A percentile compares a stretch with the other conserved stretches of the same genome.
Conservation (phyloP, 2,797 vertebrate genomes). For the Zonotrichia albicollis region DNA sequence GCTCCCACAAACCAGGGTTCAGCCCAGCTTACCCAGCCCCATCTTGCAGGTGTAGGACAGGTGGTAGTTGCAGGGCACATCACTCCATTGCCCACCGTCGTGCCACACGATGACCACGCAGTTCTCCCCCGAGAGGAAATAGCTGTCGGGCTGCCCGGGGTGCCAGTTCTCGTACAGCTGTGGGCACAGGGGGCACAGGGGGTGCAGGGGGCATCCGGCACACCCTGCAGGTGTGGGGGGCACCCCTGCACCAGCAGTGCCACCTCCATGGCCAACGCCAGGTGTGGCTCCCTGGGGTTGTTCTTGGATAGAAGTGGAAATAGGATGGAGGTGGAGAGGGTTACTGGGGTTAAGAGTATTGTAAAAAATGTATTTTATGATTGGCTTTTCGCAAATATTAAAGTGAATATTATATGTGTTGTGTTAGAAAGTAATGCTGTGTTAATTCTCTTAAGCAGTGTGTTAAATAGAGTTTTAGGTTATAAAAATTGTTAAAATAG, state of each 20-base stretch:
- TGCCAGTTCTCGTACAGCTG: conserved; percentile 96
- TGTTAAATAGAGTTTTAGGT: too few species aligned
- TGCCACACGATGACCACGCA: conserved; percentile 95
- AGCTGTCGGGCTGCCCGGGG: conserved; percentile 93
- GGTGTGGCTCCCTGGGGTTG: not conserved
- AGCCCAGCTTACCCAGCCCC: conserved; percentile 82
- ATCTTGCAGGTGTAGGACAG: conserved; percentile 97
- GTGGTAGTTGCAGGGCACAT: conserved; percentile 96
- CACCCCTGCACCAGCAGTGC: not conserved
- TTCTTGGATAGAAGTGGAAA: too few species aligned
- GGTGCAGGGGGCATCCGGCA: not conserved
- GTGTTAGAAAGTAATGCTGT: too few species aligned
- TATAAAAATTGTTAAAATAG: too few species aligned
- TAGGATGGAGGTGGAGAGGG: too few species aligned
- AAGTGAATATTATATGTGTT: too few species aligned
- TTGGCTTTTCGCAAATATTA: too few species aligned
- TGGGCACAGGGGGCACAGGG: not conserved
- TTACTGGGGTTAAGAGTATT: too few species aligned
- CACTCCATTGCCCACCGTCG: conserved; percentile 90
- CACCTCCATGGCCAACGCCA: not conserved
- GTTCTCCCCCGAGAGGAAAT: conserved; percentile 94
- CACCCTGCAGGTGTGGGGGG: not conserved
- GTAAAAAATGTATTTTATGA: too few species aligned
- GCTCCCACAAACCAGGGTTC: accelerated
- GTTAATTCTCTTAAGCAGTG: too few species aligned